Percentiles rank a stretch among this genome's conserved stretches.
These are phyloP conservation scores for Hyaena hyaena DNA, from an alignment of 2,113 vertebrate species.

Conservation along the genomic window DNA sequence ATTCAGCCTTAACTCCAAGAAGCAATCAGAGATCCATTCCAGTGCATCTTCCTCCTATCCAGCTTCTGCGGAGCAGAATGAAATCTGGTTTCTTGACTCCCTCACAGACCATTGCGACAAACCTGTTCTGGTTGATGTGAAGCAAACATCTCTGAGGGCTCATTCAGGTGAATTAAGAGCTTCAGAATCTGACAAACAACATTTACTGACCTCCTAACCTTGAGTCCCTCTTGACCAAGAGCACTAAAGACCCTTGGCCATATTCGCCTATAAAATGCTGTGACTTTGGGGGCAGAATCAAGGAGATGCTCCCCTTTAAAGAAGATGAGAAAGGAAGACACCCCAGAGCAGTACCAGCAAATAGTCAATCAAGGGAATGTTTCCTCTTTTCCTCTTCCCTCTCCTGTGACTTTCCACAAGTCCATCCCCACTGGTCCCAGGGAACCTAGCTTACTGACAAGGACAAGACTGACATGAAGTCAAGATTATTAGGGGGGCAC, in stretches of 20 bases:
- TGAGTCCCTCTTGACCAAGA: not conserved
- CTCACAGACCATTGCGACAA: not conserved
- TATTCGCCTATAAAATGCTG: not conserved
- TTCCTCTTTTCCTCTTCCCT: conserved; percentile 23
- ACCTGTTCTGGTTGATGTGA: not conserved
- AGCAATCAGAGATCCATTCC: conserved; percentile 73
- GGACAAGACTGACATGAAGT: not conserved
- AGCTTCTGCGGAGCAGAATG: conserved; percentile 62
- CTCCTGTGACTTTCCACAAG: not conserved
- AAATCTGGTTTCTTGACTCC: conserved; percentile 49
- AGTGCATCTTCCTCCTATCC: not conserved
- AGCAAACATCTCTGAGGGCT: conserved; percentile 4
- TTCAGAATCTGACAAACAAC: not conserved
- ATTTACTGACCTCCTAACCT: conserved; percentile 23
- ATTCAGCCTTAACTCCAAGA: conserved; percentile 66
- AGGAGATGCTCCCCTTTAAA: not conserved
- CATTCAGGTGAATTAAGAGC: not conserved
- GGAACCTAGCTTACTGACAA: not conserved
- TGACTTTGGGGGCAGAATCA: not conserved
- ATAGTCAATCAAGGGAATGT: not conserved
- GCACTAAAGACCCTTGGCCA: not conserved
- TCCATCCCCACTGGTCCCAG: not conserved
- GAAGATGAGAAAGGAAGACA: not conserved
- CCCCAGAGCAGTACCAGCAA: not conserved
- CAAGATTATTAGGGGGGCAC: not conserved